phyloP scores from a whole-genome alignment of 2,113 vertebrate genomes.

The cat (Felis catus) region DNA sequence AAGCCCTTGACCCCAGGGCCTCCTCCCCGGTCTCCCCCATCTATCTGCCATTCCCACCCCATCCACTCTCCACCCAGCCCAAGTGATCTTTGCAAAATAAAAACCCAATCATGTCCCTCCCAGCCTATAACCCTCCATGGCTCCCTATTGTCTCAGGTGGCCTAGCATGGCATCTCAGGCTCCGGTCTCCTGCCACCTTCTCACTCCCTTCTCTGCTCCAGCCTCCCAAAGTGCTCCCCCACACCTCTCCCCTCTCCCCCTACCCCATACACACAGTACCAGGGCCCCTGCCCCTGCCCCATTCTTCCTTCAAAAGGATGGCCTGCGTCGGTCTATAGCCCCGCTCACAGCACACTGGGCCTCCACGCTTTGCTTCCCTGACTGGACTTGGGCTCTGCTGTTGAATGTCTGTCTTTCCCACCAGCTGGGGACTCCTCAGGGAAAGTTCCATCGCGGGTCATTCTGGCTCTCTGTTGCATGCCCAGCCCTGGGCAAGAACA shows the following conservation, averaged over 20 bases:
- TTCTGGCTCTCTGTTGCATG: background rate
- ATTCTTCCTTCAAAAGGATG: background rate
- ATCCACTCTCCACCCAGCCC: background rate
- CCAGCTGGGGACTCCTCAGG: background rate
- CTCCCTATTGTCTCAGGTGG: background rate
- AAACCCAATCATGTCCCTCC: background rate
- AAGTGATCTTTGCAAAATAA: background rate
- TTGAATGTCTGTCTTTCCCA: background rate
- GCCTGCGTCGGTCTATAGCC: accelerated
- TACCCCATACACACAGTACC: background rate
- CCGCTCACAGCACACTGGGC: background rate
- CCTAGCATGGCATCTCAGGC: background rate
- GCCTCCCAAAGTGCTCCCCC: background rate
- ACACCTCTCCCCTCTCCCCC: background rate
- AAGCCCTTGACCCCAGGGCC: accelerated
- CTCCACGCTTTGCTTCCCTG: background rate
- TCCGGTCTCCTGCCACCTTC: background rate
- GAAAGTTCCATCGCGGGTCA: background rate
- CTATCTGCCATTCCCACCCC: background rate
- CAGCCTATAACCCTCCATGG: background rate
- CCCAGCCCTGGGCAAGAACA: background rate
- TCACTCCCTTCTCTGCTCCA: background rate
- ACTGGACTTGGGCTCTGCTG: background rate
- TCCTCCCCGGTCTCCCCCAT: background rate
- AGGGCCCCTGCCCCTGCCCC: background rate